phyloP scores from a whole-genome alignment of 2,888 invertebrate species.

The Gordius sp. region DNA sequence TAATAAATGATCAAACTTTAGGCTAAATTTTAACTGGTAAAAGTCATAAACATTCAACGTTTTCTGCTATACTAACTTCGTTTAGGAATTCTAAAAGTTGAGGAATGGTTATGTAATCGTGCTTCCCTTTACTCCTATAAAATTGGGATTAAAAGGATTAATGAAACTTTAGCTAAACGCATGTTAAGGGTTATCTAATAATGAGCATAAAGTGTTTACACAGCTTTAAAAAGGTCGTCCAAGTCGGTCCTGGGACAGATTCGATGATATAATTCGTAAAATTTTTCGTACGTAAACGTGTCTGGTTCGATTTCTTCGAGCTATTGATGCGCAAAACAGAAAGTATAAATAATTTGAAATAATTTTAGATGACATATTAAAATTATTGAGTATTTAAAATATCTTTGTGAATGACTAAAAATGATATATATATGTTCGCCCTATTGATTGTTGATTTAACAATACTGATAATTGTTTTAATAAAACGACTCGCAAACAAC shows the following conservation, averaged over 20 bases:
- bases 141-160: slow-evolving; percentile 13
- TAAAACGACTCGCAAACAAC: no score
- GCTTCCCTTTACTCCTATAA: slow-evolving; percentile 50
- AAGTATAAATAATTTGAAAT: no score
- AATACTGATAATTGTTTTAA: no score
- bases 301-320: slow-evolving; percentile 75
- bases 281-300: slow-evolving; percentile 90
- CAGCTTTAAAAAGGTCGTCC: slow-evolving; percentile 73
- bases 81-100: slow-evolving; percentile 75
- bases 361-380: no score
- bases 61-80: slow-evolving; percentile 33
- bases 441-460: no score
- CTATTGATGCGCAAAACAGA: no score
- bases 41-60: slow-evolving; percentile 15
- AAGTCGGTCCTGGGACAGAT: slow-evolving; percentile 96
- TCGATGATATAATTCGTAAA: slow-evolving; percentile 87
- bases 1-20: no score
- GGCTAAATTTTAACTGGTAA: not conserved
- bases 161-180: slow-evolving; percentile 14
- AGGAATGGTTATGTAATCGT: slow-evolving; percentile 54
- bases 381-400: no score
- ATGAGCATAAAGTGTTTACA: slow-evolving; percentile 36
- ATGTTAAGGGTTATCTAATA: not conserved
- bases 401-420: no score
- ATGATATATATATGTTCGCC: no score